Percentiles rank a stretch among this genome's conserved stretches.
Conservation (phyloP, 2,113 vertebrate genomes). For the Campylomormyrus tamandua region DNA sequence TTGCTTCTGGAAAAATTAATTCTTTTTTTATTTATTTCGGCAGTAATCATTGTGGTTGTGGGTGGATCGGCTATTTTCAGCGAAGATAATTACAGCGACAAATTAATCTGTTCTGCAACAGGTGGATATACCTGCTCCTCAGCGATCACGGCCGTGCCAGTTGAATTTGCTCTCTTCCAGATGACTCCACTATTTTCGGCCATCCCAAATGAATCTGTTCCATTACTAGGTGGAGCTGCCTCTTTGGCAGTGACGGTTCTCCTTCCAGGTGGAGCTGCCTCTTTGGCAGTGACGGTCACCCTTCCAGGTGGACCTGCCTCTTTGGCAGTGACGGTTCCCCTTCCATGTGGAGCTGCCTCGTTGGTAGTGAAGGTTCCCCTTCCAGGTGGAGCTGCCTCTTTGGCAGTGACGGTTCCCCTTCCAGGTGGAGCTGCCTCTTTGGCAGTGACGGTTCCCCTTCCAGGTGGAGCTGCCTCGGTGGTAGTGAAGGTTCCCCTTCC, state of each 20-base stretch:
- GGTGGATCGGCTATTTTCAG: background rate
- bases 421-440: background rate
- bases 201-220: background rate
- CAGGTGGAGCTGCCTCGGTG: background rate
- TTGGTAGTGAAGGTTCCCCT: too few relatives aligned
- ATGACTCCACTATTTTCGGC: background rate
- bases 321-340: background rate
- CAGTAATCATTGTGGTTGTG: background rate
- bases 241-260: background rate
- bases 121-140: background rate
- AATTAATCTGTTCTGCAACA: background rate
- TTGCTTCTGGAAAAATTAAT: background rate
- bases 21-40: background rate
- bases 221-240: background rate
- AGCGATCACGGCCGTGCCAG: background rate
- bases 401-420: background rate
- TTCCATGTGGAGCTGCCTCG: too few relatives aligned
- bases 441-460: background rate
- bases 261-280: background rate
- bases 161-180: background rate
- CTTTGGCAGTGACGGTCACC: background rate
- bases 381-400: background rate
- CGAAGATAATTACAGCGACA: background rate
- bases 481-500: background rate
- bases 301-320: background rate